Conservation (phyloP, 92 coral and sea anemone genomes). For the Bergia sp. region DNA sequence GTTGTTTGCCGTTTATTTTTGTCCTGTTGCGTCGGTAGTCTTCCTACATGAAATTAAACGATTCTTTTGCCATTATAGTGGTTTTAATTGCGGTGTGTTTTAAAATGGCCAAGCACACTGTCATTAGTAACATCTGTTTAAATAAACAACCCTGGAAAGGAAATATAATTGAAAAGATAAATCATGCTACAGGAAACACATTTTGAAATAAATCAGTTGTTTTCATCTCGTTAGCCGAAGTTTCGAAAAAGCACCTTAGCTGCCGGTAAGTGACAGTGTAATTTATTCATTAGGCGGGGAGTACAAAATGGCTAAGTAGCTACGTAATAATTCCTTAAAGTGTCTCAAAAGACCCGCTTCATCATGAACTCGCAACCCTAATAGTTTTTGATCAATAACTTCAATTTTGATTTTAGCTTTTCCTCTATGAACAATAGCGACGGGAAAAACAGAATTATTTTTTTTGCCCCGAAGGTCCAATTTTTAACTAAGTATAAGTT, state of each 20-base stretch:
- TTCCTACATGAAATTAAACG: no score
- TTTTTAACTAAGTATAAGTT: background rate
- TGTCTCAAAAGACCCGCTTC: background rate
- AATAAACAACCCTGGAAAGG: background rate
- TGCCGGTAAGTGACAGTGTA: background rate
- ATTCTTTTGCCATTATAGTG: background rate
- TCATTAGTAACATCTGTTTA: background rate
- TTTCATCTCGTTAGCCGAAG: background rate
- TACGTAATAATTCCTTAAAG: background rate
- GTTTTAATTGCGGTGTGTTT: background rate
- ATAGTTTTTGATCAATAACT: background rate
- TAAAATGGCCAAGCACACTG: background rate
- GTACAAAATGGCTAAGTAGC: background rate
- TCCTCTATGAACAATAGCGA: background rate
- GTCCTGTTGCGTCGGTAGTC: background rate
- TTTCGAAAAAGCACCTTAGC: background rate
- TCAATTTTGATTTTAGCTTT: no score
- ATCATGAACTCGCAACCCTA: background rate
- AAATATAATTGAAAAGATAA: background rate
- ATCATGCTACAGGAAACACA: background rate
- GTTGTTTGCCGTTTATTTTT: background rate
- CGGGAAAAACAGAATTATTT: background rate
- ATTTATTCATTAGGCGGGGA: background rate
- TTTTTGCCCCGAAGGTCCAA: background rate
- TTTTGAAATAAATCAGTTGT: background rate